Evolutionary conservation across 1,140 invertebrate species (phyloP).

Genomic region (Nephila pilipes): DNA sequence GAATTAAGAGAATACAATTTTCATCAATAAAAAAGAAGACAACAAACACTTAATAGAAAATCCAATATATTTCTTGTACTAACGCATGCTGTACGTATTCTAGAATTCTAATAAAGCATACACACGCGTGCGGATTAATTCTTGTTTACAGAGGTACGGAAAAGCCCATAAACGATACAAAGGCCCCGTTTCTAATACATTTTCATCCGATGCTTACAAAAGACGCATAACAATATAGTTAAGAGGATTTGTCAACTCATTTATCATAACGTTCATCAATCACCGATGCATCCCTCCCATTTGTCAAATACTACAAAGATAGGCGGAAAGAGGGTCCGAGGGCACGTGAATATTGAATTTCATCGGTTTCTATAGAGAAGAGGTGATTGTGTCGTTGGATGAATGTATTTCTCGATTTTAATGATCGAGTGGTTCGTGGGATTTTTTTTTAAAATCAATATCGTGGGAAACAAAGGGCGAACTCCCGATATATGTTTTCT

Average conservation of each 20-base stretch:
- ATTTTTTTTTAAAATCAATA: too few relatives aligned
- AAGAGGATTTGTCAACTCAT: conserved; percentile 31
- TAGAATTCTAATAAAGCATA: too few relatives aligned
- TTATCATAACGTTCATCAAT: conserved; percentile 15
- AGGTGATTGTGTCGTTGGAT: neutral
- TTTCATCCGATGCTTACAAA: neutral
- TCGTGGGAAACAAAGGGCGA: too few relatives aligned
- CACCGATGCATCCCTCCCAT: neutral
- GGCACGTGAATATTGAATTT: neutral
- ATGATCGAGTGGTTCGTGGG: neutral
- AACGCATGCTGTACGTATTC: too few relatives aligned
- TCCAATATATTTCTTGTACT: neutral
- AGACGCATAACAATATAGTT: neutral
- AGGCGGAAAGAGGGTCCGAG: neutral
- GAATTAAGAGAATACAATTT: too few relatives aligned
- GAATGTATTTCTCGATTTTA: neutral
- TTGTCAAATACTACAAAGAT: conserved; percentile 19
- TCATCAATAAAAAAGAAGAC: neutral
- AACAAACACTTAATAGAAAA: neutral
- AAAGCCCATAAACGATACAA: neutral
- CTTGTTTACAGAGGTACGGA: neutral
- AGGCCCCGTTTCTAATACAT: neutral
- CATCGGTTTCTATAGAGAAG: neutral
- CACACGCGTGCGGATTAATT: too few relatives aligned
- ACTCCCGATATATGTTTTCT: too few relatives aligned